These are phyloP conservation scores for Eupsilia transversa DNA, from an alignment of 2,888 invertebrate genomes.

Conservation along the genomic window DNA sequence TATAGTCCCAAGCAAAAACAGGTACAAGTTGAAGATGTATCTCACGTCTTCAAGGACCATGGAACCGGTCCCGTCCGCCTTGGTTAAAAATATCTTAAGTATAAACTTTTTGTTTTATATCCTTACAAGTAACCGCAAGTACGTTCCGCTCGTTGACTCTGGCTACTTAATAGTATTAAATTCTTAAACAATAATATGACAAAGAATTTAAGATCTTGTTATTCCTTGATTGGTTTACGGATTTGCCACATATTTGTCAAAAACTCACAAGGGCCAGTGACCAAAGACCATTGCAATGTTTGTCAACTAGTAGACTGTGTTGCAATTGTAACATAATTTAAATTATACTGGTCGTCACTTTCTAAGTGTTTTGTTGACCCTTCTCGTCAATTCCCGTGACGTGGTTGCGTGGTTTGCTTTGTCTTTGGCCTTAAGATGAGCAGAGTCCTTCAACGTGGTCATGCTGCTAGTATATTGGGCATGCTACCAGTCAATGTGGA, in stretches of 20 bases:
- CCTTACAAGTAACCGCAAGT: constrained; percentile 28
- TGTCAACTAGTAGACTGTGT: background rate
- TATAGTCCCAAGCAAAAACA: constrained; percentile 29
- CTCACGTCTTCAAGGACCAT: constrained; percentile 46
- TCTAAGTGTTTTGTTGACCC: no score
- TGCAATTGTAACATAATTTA: background rate
- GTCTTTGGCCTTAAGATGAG: no score
- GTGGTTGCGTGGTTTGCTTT: no score
- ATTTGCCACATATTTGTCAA: background rate
- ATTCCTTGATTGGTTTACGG: background rate
- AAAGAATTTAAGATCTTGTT: background rate
- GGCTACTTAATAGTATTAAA: background rate
- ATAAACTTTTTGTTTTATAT: constrained; percentile 45
- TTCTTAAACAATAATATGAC: background rate
- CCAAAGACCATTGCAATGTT: no score
- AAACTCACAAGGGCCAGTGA: constrained; percentile 1
- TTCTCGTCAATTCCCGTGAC: background rate
- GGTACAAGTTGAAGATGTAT: constrained; percentile 44
- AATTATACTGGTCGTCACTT: no score
- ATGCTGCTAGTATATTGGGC: no score
- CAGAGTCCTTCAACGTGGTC: background rate
- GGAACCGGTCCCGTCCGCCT: constrained; percentile 57
- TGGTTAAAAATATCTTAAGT: constrained; percentile 62
- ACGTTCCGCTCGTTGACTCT: constrained; percentile 33
- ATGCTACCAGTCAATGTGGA: background rate